Percentiles rank a stretch among this genome's conserved stretches.
phyloP scores from a whole-genome alignment of 2,888 invertebrate species.

The Loripinus fragilis region DNA sequence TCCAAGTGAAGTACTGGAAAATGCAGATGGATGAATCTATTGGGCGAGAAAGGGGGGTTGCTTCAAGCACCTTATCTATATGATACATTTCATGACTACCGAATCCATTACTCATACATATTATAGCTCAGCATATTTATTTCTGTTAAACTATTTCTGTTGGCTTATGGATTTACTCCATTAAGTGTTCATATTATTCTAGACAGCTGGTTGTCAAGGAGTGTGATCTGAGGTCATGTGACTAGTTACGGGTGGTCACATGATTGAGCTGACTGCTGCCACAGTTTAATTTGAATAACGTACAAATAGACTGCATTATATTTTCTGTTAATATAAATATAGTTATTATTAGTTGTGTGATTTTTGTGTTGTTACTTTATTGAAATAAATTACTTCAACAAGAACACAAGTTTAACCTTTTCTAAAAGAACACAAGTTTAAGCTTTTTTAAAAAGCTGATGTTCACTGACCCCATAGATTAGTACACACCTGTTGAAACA shows the following conservation, averaged over 20 bases:
- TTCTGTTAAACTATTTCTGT: neutral
- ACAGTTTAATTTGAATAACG: conserved; percentile 21
- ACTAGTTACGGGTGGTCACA: neutral
- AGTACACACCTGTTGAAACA: too few relatives aligned
- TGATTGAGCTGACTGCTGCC: conserved; percentile 38
- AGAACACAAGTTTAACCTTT: conserved; percentile 1
- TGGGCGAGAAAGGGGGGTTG: too few relatives aligned
- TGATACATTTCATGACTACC: too few relatives aligned
- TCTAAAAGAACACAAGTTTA: too few relatives aligned
- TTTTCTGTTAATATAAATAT: conserved; percentile 46
- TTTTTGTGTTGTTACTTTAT: conserved; percentile 62
- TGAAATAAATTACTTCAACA: conserved; percentile 11
- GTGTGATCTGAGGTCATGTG: conserved; percentile 24
- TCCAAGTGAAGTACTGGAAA: too few relatives aligned
- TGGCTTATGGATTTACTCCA: conserved; percentile 16
- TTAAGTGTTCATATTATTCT: conserved; percentile 19
- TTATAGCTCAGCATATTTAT: conserved; percentile 16
- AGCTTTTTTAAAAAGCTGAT: too few relatives aligned
- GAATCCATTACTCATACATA: conserved; percentile 9
- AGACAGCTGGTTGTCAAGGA: conserved; percentile 26
- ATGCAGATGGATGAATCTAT: too few relatives aligned
- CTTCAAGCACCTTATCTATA: too few relatives aligned
- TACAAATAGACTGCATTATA: conserved; percentile 39
- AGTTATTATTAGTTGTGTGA: conserved; percentile 61
- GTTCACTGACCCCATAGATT: too few relatives aligned